These are phyloP conservation scores for Tinea pellionella DNA, from an alignment of 2,888 invertebrate genomes.

Conservation along the genomic window DNA sequence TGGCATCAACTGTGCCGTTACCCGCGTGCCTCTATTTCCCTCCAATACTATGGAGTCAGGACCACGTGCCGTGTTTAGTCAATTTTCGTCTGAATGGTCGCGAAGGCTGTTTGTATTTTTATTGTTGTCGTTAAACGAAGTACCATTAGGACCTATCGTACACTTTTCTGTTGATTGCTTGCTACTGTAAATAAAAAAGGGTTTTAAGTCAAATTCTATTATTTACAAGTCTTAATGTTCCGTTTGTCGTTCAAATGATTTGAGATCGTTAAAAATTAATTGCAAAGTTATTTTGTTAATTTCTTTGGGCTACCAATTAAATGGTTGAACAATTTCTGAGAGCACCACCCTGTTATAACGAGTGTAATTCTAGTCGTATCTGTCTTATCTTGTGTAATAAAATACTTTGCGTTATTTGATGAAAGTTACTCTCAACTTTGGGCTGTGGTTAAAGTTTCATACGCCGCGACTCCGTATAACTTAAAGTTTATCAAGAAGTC, in stretches of 20 bases:
- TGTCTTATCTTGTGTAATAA: constrained; percentile 1
- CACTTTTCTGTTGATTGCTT: constrained; percentile 37
- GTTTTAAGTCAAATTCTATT: not conserved
- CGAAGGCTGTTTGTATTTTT: constrained; percentile 46
- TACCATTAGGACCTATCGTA: constrained; percentile 39
- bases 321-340: not conserved
- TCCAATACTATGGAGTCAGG: constrained; percentile 26
- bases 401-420: constrained; percentile 7
- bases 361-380: not conserved
- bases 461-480: not conserved
- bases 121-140: constrained; percentile 47
- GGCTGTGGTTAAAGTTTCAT: constrained; percentile 4
- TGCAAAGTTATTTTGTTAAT: not conserved
- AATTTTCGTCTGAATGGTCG: constrained; percentile 47
- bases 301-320: not conserved
- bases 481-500: constrained; percentile 10
- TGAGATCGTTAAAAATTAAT: not conserved
- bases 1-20: constrained; percentile 53
- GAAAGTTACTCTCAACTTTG: not conserved
- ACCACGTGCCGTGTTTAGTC: constrained; percentile 57
- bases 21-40: constrained; percentile 49
- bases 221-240: constrained; percentile 3
- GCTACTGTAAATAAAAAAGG: constrained; percentile 15
- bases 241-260: not conserved
- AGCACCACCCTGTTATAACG: not conserved